These are phyloP conservation scores for Melolontha melolontha DNA, from an alignment of 2,888 invertebrate species.

Conservation along the genomic window DNA sequence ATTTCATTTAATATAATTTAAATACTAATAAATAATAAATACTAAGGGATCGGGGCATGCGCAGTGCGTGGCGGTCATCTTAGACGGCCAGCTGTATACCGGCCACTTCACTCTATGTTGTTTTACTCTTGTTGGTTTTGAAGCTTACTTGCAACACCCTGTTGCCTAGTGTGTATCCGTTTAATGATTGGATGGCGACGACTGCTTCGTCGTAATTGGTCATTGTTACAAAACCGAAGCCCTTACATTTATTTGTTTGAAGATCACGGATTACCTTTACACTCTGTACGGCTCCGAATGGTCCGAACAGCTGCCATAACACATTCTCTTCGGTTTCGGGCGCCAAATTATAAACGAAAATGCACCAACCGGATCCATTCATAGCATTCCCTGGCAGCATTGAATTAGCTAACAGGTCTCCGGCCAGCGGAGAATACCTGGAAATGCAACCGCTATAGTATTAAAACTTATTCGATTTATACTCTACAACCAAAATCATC, in stretches of 20 bases:
- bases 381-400: slow-evolving; percentile 88
- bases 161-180: slow-evolving; percentile 95
- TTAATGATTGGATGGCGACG: slow-evolving; percentile 95
- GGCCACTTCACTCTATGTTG: slow-evolving; percentile 67
- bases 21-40: slow-evolving; percentile 48
- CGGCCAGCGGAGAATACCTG: slow-evolving; percentile 85
- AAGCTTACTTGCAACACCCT: slow-evolving; percentile 97
- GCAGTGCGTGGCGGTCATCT: slow-evolving; percentile 42
- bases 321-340: slow-evolving; percentile 93
- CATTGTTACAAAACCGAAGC: slow-evolving; percentile 98
- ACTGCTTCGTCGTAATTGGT: slow-evolving; percentile 98
- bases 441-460: slow-evolving; percentile 47
- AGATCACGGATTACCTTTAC: slow-evolving; percentile 97
- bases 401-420: slow-evolving; percentile 76
- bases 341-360: slow-evolving; percentile 93
- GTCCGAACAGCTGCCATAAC: slow-evolving; percentile 95
- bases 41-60: slow-evolving; percentile 51
- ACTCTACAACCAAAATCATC: too few relatives aligned
- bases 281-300: slow-evolving; percentile 97
- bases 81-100: slow-evolving; percentile 47
- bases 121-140: slow-evolving; percentile 92
- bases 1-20: slow-evolving; percentile 40
- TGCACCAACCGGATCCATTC: slow-evolving; percentile 91
- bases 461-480: slow-evolving; percentile 4
- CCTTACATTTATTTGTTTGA: slow-evolving; percentile 97